phyloP scores from a whole-genome alignment of 2,797 vertebrate genomes.

The Sebastes cheni region DNA sequence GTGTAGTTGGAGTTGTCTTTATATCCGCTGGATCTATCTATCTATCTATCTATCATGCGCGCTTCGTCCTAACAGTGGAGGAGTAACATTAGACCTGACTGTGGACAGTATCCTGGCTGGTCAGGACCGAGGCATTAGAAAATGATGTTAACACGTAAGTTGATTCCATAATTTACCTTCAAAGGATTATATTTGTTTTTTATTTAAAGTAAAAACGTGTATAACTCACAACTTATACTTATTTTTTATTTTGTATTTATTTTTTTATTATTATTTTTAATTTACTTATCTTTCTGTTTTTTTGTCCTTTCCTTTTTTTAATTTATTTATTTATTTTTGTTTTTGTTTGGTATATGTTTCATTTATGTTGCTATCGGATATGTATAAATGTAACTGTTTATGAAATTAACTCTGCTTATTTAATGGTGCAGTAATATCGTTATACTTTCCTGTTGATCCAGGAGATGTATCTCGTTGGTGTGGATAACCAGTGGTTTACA shows the following conservation, averaged over 20 bases:
- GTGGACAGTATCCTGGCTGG: constrained; percentile 39
- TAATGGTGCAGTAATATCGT: too few relatives aligned
- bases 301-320: too few relatives aligned
- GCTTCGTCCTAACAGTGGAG: constrained; percentile 59
- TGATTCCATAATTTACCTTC: fast-evolving
- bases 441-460: constrained; percentile 21
- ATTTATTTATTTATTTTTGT: too few relatives aligned
- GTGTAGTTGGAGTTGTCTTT: constrained; percentile 24
- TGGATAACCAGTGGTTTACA: not conserved
- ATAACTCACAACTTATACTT: too few relatives aligned
- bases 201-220: not conserved
- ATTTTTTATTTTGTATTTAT: too few relatives aligned
- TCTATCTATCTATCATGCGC: constrained; percentile 60
- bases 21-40: constrained; percentile 57
- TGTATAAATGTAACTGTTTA: too few relatives aligned
- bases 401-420: too few relatives aligned
- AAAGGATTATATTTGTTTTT: not conserved
- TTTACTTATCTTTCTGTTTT: too few relatives aligned
- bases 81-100: constrained; percentile 39
- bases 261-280: too few relatives aligned
- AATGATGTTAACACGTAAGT: constrained; percentile 83
- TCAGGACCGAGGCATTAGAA: constrained; percentile 26
- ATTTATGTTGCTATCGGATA: too few relatives aligned
- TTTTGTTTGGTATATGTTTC: too few relatives aligned
- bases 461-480: not conserved